Base-by-base conservation (phyloP, 2,113 vertebrate genomes). In the Cephalopholis sonnerati region DNA sequence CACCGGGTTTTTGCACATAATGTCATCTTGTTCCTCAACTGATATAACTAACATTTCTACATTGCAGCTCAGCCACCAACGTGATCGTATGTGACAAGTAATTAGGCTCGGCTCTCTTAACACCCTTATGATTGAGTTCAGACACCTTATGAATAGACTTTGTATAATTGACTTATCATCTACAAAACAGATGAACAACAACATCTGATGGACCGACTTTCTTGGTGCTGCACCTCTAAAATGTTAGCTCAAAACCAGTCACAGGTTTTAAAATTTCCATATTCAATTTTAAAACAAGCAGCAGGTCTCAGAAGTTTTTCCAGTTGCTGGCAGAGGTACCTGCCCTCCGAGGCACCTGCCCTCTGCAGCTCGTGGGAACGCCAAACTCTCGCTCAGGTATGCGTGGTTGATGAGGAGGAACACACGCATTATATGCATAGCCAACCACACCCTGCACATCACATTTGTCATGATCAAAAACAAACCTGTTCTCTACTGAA, bases 401-500 rank as follows among this genome's bases (percentile, higher is more conserved):
- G 82, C 57, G 85, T 61, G n/a, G 18, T 64, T 73, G 39, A 70
- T 79, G 53, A 83, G 53, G 64, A 51, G 27, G 25, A 8, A 78
- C 25, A 61, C 22, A 44, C 5, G 9, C 7, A 78, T 81, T 81
- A 71, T 41, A 64, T 79, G 88, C 73, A 72, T 11, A 61, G 24
- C 29, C 62, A 77, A 44, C 79, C 89, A 85, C 87, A 84, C 79
- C 85, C 70, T 61, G 50, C 36, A 77, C 67, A 86, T 72, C 57
- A 75, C 55, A 82, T 64, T 46, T 65, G 54, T 71, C 76, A 44
- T 50, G 55, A 78, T 50, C 20, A 58, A 68, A 75, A 86, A 50
- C 66, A 87, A 89, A 78, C 82, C 79, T 87, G 82, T 84, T 87
- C 48, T 74, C 50, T 13, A 11, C n/a, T 79, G 24, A 70, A 74